Base-by-base conservation (phyloP, 2,797 vertebrate species). In the Enteromius viviparus region DNA sequence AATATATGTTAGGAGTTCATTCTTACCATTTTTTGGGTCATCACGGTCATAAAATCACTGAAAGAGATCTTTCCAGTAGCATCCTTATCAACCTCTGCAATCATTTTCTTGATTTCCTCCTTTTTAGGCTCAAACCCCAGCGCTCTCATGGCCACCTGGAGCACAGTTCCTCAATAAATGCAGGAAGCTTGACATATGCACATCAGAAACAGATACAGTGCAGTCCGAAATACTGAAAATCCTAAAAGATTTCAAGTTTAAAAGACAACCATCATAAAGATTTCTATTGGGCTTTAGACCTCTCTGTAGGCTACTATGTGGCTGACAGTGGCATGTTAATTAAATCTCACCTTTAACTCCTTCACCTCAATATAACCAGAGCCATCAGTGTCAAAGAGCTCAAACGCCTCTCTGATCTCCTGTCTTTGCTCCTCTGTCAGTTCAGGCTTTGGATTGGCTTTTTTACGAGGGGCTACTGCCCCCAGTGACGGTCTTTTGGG, bases 101-200 rank as follows among this genome's bases (percentile, higher is more conserved):
- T 96, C 93, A 98, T 99, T 93, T 97, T 97, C 92, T 98, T 97
- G 87, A 99, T 97, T 90, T 99, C 98, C 89, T 98, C 98, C 88
- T 97, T 98, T 89, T 97, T 98, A 3, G 97, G 98, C 87, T 99
- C 97, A 88, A 98, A 98, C 0, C 97, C 98, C 70, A 99, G 93
- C 0, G 97, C 97, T 89, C 97, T 95, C 97, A 99, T 97, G 21
- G 97, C 96, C 34, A 99, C 98, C 97, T 99, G 92, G 19, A 78
- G 88, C 53, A 89, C 26, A 26, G 26, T 2, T 17, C 85, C 4
- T 74, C 6, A 51, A 2, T 17, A 26, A 42, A 37, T 71, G 11
- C 9, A 26, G 15, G 49, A 32, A 21, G 26, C 1, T 11, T 34
- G 4, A 32, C 26, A 32, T 11, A 19, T 7, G 32, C 5, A 32